These are phyloP conservation scores for Chloroclystis v-ata DNA, from an alignment of 2,888 invertebrate genomes.

Conservation along the genomic window DNA sequence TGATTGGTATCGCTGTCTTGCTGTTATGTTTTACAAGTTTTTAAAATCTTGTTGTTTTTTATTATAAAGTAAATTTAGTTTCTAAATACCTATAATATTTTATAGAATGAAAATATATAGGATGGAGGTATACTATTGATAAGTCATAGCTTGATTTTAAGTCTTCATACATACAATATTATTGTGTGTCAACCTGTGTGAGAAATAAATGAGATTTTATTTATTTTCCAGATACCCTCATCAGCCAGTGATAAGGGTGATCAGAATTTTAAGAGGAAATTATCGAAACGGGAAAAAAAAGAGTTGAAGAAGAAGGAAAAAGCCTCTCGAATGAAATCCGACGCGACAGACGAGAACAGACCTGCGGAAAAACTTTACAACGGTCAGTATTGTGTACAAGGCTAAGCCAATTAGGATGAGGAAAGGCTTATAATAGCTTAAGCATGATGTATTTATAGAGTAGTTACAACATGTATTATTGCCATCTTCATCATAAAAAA, in stretches of 20 bases:
- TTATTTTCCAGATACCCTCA: slow-evolving; percentile 29
- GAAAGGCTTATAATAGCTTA: not conserved
- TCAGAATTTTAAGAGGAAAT: slow-evolving; percentile 92
- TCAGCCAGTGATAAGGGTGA: slow-evolving; percentile 86
- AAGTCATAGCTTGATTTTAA: no score
- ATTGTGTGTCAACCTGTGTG: no score
- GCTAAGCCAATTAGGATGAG: not conserved
- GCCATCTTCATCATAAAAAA: no score
- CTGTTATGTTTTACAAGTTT: no score
- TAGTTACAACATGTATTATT: not conserved
- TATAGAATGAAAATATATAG: no score
- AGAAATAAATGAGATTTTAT: no score
- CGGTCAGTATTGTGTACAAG: slow-evolving; percentile 73
- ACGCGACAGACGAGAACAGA: slow-evolving; percentile 82
- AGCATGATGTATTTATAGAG: not conserved
- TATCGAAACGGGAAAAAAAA: slow-evolving; percentile 98
- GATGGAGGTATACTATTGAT: no score
- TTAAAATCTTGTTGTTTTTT: no score
- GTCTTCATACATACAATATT: no score
- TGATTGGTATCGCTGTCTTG: no score
- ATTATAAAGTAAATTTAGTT: no score
- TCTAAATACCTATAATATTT: no score
- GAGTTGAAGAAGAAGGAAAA: slow-evolving; percentile 97
- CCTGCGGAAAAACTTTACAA: slow-evolving; percentile 94
- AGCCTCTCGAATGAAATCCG: slow-evolving; percentile 86